Evolutionary conservation across 2,113 vertebrate genomes (phyloP).

Genomic region (Rousettus leschenaultii): DNA sequence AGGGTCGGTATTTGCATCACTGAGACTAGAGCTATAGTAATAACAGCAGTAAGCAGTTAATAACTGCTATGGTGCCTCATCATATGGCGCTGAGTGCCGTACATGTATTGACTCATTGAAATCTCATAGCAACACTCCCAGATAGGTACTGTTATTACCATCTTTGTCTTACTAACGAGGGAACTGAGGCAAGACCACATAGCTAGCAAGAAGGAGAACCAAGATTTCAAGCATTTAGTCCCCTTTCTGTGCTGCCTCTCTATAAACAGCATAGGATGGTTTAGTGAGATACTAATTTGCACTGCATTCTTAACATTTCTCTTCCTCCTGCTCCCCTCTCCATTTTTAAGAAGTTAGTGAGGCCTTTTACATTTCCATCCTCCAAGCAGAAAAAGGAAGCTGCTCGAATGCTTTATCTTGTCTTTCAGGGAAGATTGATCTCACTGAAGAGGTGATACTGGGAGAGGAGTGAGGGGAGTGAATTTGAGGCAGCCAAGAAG

Average conservation of each 20-base stretch:
- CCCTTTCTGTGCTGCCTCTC: background rate
- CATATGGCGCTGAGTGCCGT: fast-evolving
- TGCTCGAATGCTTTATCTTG: background rate
- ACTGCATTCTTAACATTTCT: background rate
- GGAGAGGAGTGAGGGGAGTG: background rate
- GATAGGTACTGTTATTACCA: no score
- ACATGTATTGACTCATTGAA: background rate
- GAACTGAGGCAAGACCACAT: background rate
- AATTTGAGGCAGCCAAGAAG: background rate
- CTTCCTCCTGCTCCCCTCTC: background rate
- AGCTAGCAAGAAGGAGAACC: background rate
- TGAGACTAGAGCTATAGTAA: background rate
- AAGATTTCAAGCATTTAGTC: background rate
- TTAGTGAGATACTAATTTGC: background rate
- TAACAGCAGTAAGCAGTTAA: background rate
- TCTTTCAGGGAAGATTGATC: background rate
- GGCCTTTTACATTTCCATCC: background rate
- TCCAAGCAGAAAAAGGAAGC: background rate
- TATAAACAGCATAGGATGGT: background rate
- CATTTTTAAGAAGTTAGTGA: background rate
- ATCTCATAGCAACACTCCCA: background rate
- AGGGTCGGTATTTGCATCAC: fast-evolving
- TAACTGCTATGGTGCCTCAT: background rate
- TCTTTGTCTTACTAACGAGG: background rate
- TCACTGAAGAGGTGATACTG: background rate